These are phyloP conservation scores for Apodemia hepburni DNA, from an alignment of 2,888 invertebrate genomes.

Conservation along the genomic window DNA sequence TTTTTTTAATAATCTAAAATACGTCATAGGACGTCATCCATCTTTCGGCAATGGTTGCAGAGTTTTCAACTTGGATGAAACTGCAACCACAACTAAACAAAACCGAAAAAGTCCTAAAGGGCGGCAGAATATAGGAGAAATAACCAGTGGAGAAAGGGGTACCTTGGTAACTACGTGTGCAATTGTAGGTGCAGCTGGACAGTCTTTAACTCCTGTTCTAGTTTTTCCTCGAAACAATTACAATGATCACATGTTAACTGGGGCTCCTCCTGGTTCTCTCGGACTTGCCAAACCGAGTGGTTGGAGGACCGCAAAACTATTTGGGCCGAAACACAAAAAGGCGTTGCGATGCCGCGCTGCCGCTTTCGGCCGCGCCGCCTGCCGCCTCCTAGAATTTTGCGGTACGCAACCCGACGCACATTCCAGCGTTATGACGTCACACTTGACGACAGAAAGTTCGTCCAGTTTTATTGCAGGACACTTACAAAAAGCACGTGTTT, in stretches of 20 bases:
- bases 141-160: constrained; percentile 32
- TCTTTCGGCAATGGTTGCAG: not conserved
- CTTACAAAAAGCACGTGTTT: no score
- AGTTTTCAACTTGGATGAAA: constrained; percentile 22
- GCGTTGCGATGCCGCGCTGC: no score
- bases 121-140: constrained; percentile 4
- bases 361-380: no score
- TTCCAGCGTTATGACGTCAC: no score
- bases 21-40: constrained; percentile 9
- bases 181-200: constrained; percentile 34
- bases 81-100: constrained; percentile 18
- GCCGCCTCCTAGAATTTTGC: no score
- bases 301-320: constrained; percentile 46
- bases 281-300: constrained; percentile 42
- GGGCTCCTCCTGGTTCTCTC: constrained; percentile 43
- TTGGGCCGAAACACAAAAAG: no score
- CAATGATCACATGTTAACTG: constrained; percentile 36
- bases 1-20: constrained; percentile 18
- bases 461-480: no score
- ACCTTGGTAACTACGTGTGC: constrained; percentile 39
- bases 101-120: constrained; percentile 25
- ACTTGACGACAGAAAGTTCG: no score
- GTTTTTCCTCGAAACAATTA: constrained; percentile 21
- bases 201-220: constrained; percentile 17
- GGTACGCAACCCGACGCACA: no score